Evolutionary conservation across 2,113 vertebrate genomes (phyloP).

Genomic region (Tyto alba): DNA sequence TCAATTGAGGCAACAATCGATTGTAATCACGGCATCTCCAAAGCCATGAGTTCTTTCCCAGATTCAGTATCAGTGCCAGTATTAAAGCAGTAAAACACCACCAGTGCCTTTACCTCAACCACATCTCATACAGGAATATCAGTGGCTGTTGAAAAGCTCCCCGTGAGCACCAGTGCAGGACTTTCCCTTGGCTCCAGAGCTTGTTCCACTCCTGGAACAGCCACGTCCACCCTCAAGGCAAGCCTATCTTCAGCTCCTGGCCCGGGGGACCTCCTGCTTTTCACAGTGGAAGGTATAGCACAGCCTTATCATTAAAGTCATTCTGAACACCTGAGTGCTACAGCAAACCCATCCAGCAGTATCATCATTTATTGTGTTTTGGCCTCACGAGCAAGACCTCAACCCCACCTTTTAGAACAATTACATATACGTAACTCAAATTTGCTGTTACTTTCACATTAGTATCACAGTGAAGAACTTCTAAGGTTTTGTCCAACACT

Average conservation of each 20-base stretch:
- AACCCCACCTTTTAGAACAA: background rate
- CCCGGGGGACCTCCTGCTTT: background rate
- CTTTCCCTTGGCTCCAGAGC: background rate
- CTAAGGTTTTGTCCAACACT: background rate
- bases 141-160: background rate
- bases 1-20: background rate
- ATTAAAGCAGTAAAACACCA: background rate
- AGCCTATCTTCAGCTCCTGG: background rate
- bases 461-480: background rate
- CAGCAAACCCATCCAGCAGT: background rate
- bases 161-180: background rate
- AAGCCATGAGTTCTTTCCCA: background rate
- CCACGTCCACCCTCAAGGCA: background rate
- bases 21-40: background rate
- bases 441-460: background rate
- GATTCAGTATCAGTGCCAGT: background rate
- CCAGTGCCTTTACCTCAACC: background rate
- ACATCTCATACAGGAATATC: background rate
- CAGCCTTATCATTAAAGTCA: background rate
- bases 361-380: background rate
- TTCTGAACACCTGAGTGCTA: background rate
- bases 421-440: background rate
- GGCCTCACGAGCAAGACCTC: background rate
- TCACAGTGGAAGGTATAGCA: background rate
- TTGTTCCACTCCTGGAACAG: background rate